Conservation (phyloP, 64 coral and sea anemone genomes). For the Orbicella faveolata region DNA sequence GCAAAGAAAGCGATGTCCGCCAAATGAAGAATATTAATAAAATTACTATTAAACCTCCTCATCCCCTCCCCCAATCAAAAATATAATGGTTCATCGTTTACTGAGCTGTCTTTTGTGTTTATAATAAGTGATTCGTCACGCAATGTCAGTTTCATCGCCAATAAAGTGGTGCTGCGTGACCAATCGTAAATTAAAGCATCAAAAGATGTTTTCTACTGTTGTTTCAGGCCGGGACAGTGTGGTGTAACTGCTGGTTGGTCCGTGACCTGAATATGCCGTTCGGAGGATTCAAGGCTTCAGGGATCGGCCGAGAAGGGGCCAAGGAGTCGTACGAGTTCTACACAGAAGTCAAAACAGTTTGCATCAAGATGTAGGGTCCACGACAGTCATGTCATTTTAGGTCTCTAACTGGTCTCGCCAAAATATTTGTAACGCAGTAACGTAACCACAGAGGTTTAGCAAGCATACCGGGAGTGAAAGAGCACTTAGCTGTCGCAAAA, state of each 20-base stretch:
- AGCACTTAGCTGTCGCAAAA: no score
- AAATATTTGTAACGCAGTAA: no score
- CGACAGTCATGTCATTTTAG: background rate
- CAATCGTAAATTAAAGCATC: background rate
- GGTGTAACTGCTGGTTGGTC: constrained; percentile 77
- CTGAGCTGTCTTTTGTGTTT: no score
- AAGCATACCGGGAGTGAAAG: no score
- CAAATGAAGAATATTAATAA: no score
- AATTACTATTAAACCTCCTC: no score
- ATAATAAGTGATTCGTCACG: no score
- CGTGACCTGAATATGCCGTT: constrained; percentile 79
- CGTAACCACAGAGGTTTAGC: no score
- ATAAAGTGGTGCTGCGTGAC: background rate
- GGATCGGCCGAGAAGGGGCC: constrained; percentile 61
- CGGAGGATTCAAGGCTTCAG: constrained; percentile 67
- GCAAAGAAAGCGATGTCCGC: no score
- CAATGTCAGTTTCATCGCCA: background rate
- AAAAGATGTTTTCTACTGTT: background rate
- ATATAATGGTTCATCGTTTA: no score
- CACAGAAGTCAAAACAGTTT: constrained; percentile 70
- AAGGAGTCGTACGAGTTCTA: constrained; percentile 72
- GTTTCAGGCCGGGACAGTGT: constrained; percentile 69
- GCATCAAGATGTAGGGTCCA: constrained; percentile 56
- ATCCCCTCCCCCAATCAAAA: no score
- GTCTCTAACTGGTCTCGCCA: background rate